Conservation (phyloP, 2,113 vertebrate species). For the Columba janthina region DNA sequence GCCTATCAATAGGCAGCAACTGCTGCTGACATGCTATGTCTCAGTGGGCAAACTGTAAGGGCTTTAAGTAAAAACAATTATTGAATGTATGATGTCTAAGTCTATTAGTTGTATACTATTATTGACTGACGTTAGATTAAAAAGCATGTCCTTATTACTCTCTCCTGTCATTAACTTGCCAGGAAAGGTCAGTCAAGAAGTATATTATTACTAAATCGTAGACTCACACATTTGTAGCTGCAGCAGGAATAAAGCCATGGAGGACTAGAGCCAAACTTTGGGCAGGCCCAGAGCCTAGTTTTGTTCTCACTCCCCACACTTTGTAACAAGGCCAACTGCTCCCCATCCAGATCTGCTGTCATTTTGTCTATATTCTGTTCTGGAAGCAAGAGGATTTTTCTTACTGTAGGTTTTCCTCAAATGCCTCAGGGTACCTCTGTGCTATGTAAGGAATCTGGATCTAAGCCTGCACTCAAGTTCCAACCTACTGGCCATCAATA, state of each 20-base stretch:
- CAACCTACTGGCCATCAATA: not conserved
- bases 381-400: not conserved
- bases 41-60: slow-evolving; percentile 49
- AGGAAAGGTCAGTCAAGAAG: slow-evolving; percentile 58
- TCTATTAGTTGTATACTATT: slow-evolving; percentile 61
- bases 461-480: not conserved
- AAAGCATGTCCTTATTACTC: slow-evolving; percentile 63
- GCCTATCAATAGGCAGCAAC: slow-evolving; percentile 23
- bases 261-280: slow-evolving; percentile 24
- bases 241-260: not conserved
- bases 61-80: slow-evolving; percentile 66
- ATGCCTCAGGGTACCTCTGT: not conserved
- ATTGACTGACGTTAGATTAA: slow-evolving; percentile 63
- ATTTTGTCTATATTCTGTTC: not conserved
- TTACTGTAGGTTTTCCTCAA: not conserved
- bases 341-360: not conserved
- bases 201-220: slow-evolving; percentile 59
- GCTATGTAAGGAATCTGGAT: not conserved
- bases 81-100: slow-evolving; percentile 65
- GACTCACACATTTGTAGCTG: slow-evolving; percentile 33
- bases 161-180: slow-evolving; percentile 61
- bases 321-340: not conserved
- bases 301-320: not conserved
- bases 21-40: slow-evolving; percentile 40
- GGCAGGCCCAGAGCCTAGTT: slow-evolving; percentile 19